Evolutionary conservation across 2,797 vertebrate species (phyloP), one percentile per base, ranked within the genome.

Genomic region (Loriculus beryllinus): DNA sequence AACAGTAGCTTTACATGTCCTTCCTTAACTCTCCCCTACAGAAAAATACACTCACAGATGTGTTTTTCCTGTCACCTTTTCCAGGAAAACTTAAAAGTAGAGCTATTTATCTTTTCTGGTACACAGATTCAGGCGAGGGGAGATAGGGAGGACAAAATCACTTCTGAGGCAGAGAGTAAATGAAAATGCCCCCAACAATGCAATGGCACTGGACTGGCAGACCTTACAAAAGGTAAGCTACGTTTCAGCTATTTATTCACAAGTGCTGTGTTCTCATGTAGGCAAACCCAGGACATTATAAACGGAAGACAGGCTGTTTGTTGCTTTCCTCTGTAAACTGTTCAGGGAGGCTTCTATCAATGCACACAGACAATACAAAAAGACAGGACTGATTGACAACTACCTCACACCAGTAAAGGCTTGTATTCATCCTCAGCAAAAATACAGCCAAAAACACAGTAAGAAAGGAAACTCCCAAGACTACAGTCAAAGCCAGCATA

Each of bases 401-500:
- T 86, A 59, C 14, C 64, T 67, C 37, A 7, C 59, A 69, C 68
- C 31, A 83, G 23, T 63, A 65, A 70, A 76, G 40, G 25, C 12
- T 43, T 83, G 18, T 59, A 48, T n/a, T 91, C 70, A 81, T 28
- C 71, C 92, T 40, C 74, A 85, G 60, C 31, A 81, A 92, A 88
- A 81, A 3, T 43, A 88, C 47, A 95, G 43, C 10, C 67, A 94
- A 82, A 79, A 52, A 78, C 48, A 83, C 19, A 69, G 4, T 42
- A 68, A 71, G 23, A 74, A 74, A 70, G 25, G 40, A 51, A 88
- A 49, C 7, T 48, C 35, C 63, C 4, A 6, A 93, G 31, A 78
- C 51, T 86, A 51, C 22, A 83, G 90, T 16, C 82, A 82, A 96
- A 91, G 82, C 74, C 97, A 97, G 91, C 63, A 90, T 72, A 84